Evolutionary conservation across 23 tunicate genomes (phyloP).

Genomic region (Phallusia fumigata): DNA sequence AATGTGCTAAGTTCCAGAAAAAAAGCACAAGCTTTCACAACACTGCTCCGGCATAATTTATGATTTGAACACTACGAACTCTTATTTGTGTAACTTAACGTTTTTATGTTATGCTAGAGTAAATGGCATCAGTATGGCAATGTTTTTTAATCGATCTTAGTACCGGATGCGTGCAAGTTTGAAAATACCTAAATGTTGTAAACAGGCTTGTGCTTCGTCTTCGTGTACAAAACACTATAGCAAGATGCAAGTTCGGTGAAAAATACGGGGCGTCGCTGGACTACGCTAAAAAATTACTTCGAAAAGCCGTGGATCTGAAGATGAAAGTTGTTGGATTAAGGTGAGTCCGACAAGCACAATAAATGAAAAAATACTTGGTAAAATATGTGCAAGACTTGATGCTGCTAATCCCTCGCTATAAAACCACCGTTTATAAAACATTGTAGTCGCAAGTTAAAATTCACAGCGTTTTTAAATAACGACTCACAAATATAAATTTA

Average conservation of each 20-base stretch:
- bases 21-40: not conserved
- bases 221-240: not conserved
- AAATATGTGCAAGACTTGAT: not conserved
- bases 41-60: not conserved
- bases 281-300: not conserved
- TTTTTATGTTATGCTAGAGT: too few species aligned
- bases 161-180: not conserved
- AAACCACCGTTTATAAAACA: too few species aligned
- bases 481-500: too few species aligned
- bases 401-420: not conserved
- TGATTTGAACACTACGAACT: too few species aligned
- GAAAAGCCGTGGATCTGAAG: not conserved
- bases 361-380: not conserved
- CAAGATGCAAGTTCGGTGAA: not conserved
- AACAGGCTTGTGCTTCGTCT: conserved; percentile 16
- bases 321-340: not conserved
- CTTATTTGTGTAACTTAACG: not conserved
- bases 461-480: too few species aligned
- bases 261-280: conserved; percentile 22
- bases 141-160: too few species aligned
- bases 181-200: not conserved
- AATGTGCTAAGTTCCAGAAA: too few species aligned
- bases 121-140: too few species aligned
- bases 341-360: not conserved
- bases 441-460: too few species aligned